Base-by-base conservation (phyloP, 2,797 vertebrate genomes). In the Poeciliopsis infans region DNA sequence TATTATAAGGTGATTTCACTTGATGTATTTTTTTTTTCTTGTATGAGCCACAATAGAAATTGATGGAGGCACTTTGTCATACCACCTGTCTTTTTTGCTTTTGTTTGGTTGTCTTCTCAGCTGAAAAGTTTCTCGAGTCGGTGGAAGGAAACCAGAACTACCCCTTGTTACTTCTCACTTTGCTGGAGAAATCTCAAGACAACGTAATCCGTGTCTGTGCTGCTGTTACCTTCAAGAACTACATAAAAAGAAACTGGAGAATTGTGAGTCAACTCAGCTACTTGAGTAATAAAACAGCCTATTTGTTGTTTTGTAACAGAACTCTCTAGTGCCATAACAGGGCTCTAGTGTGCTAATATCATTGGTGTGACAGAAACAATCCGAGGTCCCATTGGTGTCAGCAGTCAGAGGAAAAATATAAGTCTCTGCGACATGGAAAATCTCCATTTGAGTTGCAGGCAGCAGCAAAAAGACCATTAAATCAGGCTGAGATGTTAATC, bases 231-330 rank as follows among this genome's bases (percentile, higher is more conserved):
- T 99, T 99, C 93, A 99, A 99, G 94, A 99, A 99, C 87, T 99
- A 98, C 86, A 98, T 99, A 88, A 99, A 99, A 94, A 97, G 98
- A 93, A 99, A 99, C 93, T 99, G 98, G 98, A 97, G 98, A 91
- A 95, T 98, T 92, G 98, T 99, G 95, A 95, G 98, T 77, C 39
- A 39, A 18, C 15, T 61, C 59, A 68, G 36, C 39, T 25, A 23
- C 20, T 36, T 64, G 16, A 36, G 31, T 18, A 36, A 18, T 64
- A 33, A 20, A 61, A 61, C 28, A 31, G 18, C 61, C 16, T 1
- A 5, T 20, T 64, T 64, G 6, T 68, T 10, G 3, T 23, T 33
- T 33, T 0, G 18, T 41, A 41, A 11, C 36, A 41, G 8, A 41
- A 68, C 18, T 66, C 39, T 18, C 13, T 61, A 33, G 16, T 33